phyloP scores from a whole-genome alignment of 1,140 invertebrate genomes.

The Trissolcus basalis region DNA sequence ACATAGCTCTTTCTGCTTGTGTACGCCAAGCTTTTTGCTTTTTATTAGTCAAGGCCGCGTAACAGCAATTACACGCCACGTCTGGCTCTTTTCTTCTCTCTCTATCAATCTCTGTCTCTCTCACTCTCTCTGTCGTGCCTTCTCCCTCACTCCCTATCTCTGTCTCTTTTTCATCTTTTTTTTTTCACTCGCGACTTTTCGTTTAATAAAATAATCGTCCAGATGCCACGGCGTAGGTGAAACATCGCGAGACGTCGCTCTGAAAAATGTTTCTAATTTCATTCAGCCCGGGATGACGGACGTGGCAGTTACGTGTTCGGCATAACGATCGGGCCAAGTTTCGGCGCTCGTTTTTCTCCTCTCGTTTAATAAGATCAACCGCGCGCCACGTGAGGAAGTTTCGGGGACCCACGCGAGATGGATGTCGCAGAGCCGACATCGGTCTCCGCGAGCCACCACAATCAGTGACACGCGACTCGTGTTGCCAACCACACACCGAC shows the following conservation, averaged over 20 bases:
- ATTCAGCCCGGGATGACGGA: constrained; percentile 63
- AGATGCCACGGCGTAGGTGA: neutral
- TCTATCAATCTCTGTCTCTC: too few relatives aligned
- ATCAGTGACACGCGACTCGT: constrained; percentile 51
- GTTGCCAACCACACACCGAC: constrained; percentile 53
- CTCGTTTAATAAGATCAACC: constrained; percentile 67
- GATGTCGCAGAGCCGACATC: too few relatives aligned
- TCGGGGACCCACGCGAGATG: constrained; percentile 37
- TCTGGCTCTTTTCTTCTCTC: neutral
- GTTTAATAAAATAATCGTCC: neutral
- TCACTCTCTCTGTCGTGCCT: too few relatives aligned
- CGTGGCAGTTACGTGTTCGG: constrained; percentile 70
- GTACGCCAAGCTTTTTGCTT: constrained; percentile 51
- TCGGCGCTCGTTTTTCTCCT: constrained; percentile 65
- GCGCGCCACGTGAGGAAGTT: constrained; percentile 48
- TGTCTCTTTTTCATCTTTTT: too few relatives aligned
- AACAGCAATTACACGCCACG: constrained; percentile 64
- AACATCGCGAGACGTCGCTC: constrained; percentile 19
- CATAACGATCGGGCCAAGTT: constrained; percentile 64
- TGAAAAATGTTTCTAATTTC: constrained; percentile 75
- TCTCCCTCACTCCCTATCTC: too few relatives aligned
- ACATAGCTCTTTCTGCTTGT: constrained; percentile 37
- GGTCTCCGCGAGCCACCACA: constrained; percentile 24
- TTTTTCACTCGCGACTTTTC: neutral
- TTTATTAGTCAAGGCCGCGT: constrained; percentile 65